Conservation (phyloP, 2,797 vertebrate genomes). For the Ataeniobius toweri region DNA sequence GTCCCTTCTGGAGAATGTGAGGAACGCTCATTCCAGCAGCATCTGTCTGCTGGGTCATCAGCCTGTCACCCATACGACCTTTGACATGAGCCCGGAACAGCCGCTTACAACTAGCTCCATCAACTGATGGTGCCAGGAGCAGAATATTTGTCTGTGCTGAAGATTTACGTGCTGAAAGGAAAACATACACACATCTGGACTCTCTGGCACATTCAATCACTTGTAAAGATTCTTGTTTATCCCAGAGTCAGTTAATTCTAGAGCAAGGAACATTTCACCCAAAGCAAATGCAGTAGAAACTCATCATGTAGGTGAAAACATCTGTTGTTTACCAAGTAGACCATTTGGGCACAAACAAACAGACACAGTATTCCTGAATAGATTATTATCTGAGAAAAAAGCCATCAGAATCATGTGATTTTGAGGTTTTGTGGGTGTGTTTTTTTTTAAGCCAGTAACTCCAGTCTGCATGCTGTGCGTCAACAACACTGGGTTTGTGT, state of each 20-base stretch:
- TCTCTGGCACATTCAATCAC: constrained; percentile 5
- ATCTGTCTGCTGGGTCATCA: constrained; percentile 51
- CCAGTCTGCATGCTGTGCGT: constrained; percentile 69
- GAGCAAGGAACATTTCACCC: constrained; percentile 23
- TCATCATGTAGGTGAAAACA: constrained; percentile 30
- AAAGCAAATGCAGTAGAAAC: constrained; percentile 16
- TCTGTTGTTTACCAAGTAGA: constrained; percentile 4
- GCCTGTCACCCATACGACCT: constrained; percentile 43
- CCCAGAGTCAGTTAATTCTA: constrained; percentile 8
- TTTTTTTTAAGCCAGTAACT: constrained; percentile 30
- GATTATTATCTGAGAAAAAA: constrained; percentile 18
- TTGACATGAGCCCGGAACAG: constrained; percentile 45
- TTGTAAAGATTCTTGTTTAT: constrained; percentile 20
- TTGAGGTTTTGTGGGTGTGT: neutral
- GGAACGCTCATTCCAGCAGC: constrained; percentile 49
- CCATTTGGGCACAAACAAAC: neutral
- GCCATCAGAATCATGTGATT: constrained; percentile 28
- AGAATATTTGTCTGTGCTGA: neutral
- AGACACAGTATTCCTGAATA: neutral
- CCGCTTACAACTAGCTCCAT: constrained; percentile 29
- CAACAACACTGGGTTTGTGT: constrained; percentile 63
- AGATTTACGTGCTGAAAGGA: constrained; percentile 12
- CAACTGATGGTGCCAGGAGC: constrained; percentile 21
- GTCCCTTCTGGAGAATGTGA: constrained; percentile 60
- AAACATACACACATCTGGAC: constrained; percentile 22